Evolutionary conservation across 2,797 vertebrate genomes (phyloP), one percentile per base, ranked within the genome.

Genomic region (Anolis apletophallus): DNA sequence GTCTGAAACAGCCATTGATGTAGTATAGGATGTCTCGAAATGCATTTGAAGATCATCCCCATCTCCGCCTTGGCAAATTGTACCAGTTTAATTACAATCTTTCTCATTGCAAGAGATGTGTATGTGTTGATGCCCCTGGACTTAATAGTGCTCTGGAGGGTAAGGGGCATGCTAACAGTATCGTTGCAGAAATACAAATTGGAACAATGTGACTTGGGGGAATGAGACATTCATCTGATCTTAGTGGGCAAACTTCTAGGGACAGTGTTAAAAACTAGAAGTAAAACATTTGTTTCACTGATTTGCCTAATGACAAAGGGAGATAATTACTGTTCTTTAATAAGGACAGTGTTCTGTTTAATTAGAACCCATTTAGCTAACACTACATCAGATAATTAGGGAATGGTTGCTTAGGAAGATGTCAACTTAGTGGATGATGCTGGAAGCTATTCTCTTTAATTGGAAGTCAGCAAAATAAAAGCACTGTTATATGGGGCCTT

Each of bases 301-400:
- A 88, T 88, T 86, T 85, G 91, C 82, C 57, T 87, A 90, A 93
- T 88, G 88, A 80, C 83, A 92, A 14, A 50, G 21, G 89, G 34
- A 85, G 93, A 89, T 93, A 94, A 95, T 93, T 94, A 73, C 89
- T 87, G 72, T n/a, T 89, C 69, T 88, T 88, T 94, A 93, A 94
- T 94, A 90, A 91, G 89, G 87, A 32, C 68, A 83, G 84, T 55
- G 88, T 76, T 91, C 81, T 92, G 32, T 90, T 88, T 94, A 94
- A 94, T 90, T 85, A 94, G 87, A 85, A 92, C 91, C 88, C 82
- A 75, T 91, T 94, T 92, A 90, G 80, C 83, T 54, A 21, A 86
- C 88, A 72, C 54, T n/a, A 46, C 50, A 88, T 23, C 81, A 84
- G 84, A 88, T 86, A 92, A 94, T 95, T 92, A 94, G 91, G 83